These are phyloP conservation scores for Smutsia gigantea DNA, from an alignment of 2,797 vertebrate species.

Conservation along the genomic window DNA sequence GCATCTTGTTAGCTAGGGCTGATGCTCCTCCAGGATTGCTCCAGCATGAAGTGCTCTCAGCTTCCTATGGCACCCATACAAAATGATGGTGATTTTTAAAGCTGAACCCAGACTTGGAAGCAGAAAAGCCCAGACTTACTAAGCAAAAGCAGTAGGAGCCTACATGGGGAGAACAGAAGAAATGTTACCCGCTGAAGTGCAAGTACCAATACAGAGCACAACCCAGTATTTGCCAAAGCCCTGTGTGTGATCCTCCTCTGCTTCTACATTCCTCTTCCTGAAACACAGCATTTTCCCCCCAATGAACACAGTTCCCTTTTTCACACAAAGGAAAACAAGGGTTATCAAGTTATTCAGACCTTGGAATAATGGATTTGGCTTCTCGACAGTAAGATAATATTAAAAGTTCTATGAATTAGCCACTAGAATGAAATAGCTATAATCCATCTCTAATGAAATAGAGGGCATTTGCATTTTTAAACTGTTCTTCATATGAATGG, in stretches of 20 bases:
- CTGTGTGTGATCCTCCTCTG: not conserved
- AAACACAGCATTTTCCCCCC: not conserved
- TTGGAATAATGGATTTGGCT: constrained; percentile 1
- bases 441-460: not conserved
- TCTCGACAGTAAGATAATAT: not conserved
- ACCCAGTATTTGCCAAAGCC: not conserved
- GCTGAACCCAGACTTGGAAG: constrained; percentile 3
- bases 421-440: not conserved
- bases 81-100: not conserved
- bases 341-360: not conserved
- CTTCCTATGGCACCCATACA: not conserved
- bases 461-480: not conserved
- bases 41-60: not conserved
- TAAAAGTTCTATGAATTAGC: not conserved
- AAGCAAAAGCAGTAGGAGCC: not conserved
- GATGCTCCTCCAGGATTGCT: not conserved
- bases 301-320: not conserved
- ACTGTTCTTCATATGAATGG: not conserved
- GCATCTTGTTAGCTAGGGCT: too few species aligned
- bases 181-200: not conserved
- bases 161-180: not conserved
- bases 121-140: not conserved
- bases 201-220: not conserved
- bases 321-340: not conserved
- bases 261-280: not conserved